These are phyloP conservation scores for Grantiella picta DNA, from an alignment of 2,113 vertebrate genomes.

Conservation along the genomic window DNA sequence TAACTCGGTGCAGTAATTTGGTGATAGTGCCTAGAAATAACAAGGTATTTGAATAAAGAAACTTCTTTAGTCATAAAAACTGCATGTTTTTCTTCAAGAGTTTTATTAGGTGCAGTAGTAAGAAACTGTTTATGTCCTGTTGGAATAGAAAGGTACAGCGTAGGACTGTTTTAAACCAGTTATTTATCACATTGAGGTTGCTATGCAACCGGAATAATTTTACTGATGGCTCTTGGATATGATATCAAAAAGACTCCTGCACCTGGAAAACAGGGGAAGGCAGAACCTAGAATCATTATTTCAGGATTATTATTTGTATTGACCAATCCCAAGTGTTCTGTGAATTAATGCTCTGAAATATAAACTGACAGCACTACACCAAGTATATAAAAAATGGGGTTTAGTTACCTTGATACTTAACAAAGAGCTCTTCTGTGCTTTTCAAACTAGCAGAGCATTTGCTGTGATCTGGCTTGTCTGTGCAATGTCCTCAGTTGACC, in stretches of 20 bases:
- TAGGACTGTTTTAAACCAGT: not conserved
- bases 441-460: not conserved
- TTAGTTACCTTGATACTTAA: not conserved
- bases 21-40: not conserved
- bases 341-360: not conserved
- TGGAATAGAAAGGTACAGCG: not conserved
- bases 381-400: not conserved
- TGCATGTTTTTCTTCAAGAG: not conserved
- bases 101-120: not conserved
- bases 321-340: not conserved
- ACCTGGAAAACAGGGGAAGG: not conserved
- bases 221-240: not conserved
- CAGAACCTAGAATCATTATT: not conserved
- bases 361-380: not conserved
- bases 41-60: constrained; percentile 6
- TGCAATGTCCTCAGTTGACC: not conserved
- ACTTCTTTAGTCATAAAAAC: not conserved
- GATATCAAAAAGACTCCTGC: not conserved
- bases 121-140: not conserved
- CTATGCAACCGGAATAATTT: not conserved
- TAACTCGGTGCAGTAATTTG: not conserved
- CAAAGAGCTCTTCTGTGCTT: not conserved
- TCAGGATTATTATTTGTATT: not conserved
- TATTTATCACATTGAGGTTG: not conserved
- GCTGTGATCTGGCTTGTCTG: not conserved